phyloP scores from a whole-genome alignment of 53 echinoderm and acorn worm species.

The Arbacia lixula region DNA sequence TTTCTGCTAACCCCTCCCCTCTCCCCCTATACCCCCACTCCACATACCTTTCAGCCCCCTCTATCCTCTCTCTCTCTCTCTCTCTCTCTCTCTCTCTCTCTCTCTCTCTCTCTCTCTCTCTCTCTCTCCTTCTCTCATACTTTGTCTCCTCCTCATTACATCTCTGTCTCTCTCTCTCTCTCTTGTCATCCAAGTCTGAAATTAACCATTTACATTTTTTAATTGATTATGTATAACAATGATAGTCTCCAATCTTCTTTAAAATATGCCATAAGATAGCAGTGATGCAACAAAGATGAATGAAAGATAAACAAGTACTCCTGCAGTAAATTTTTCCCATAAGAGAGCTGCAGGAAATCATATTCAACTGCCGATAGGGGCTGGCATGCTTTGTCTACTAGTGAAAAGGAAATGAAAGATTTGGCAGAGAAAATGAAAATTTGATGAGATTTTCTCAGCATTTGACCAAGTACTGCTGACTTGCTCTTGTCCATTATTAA shows the following conservation, averaged over 20 bases:
- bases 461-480: too few species aligned
- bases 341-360: too few species aligned
- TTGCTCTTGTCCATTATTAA: too few species aligned
- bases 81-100: background rate
- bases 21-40: background rate
- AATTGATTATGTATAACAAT: too few species aligned
- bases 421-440: background rate
- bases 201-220: too few species aligned
- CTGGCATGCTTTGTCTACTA: background rate
- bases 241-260: too few species aligned
- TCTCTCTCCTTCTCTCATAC: background rate
- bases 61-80: background rate
- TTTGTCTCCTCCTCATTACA: background rate
- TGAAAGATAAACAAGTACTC: too few species aligned
- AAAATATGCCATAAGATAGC: too few species aligned
- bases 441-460: slow-evolving; percentile 27
- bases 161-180: background rate
- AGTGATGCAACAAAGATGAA: too few species aligned
- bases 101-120: background rate
- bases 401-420: background rate
- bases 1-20: background rate
- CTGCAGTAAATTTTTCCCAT: too few species aligned
- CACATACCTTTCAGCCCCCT: background rate
- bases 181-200: too few species aligned
- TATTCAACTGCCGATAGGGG: background rate